Evolutionary conservation across 2,113 vertebrate species (phyloP).

Genomic region (Sardina pilchardus): DNA sequence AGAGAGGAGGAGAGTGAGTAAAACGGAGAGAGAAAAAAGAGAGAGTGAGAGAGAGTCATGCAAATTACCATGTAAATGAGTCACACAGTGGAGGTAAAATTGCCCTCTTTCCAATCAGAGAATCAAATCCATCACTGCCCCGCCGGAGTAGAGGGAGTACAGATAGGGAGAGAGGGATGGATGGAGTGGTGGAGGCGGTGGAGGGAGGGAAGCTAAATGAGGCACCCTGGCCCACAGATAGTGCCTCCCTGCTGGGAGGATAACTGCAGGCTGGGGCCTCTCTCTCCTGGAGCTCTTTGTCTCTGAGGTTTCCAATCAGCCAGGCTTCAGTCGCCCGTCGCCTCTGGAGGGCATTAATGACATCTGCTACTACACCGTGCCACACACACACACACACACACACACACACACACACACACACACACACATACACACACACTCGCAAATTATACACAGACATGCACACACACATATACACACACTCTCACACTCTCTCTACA

Average conservation of each 20-base stretch:
- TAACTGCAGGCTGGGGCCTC: conserved; percentile 53
- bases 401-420: conserved; percentile 15
- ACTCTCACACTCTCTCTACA: not conserved
- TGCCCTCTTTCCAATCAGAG: conserved; percentile 53
- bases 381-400: conserved; percentile 16
- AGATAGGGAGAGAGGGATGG: conserved; percentile 19
- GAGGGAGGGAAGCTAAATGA: conserved; percentile 49
- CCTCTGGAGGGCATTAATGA: conserved; percentile 50
- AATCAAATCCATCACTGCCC: conserved; percentile 50
- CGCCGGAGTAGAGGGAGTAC: conserved; percentile 34
- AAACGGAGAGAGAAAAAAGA: conserved; percentile 27
- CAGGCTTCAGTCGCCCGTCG: conserved; percentile 44
- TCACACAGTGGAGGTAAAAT: conserved; percentile 46
- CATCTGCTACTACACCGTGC: conserved; percentile 23
- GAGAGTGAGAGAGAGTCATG: conserved; percentile 36
- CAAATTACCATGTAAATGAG: conserved; percentile 58
- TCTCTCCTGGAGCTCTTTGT: conserved; percentile 52
- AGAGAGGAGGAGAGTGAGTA: not conserved
- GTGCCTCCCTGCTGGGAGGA: conserved; percentile 50
- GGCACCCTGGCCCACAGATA: conserved; percentile 42
- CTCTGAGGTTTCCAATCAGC: conserved; percentile 53
- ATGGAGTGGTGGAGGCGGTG: conserved; percentile 31
- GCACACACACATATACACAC: not conserved
- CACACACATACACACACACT: not conserved
- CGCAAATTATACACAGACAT: not conserved